Conservation (phyloP, 2,113 vertebrate species). For the Ramphastos sulfuratus region DNA sequence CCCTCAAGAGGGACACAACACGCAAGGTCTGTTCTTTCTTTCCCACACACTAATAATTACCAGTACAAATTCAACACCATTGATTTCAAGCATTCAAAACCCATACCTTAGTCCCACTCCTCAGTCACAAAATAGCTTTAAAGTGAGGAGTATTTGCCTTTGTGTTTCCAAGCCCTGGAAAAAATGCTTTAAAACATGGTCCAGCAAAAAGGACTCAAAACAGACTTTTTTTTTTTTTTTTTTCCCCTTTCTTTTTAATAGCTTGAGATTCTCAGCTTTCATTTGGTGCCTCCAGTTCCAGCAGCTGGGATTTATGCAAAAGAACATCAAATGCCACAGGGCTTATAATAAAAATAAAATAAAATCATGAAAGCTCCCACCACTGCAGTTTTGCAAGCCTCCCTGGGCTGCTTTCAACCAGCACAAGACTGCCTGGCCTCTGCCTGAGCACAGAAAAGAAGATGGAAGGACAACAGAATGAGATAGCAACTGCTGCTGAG, state of each 20-base stretch:
- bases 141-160: background rate
- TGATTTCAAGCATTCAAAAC: background rate
- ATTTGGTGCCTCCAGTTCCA: conserved; percentile 34
- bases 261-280: conserved; percentile 18
- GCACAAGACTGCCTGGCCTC: background rate
- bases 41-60: background rate
- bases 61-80: background rate
- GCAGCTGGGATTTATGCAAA: conserved; percentile 51
- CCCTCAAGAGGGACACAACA: background rate
- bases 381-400: conserved; percentile 34
- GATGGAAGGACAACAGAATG: background rate
- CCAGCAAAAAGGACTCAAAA: background rate
- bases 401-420: background rate
- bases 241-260: background rate
- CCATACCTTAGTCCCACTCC: background rate
- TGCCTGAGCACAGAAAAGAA: background rate
- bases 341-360: conserved; percentile 49
- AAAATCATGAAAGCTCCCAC: conserved; percentile 20
- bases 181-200: background rate
- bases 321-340: conserved; percentile 52
- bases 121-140: background rate
- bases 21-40: background rate
- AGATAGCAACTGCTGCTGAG: background rate
- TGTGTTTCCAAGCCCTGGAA: background rate
- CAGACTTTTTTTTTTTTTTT: background rate